phyloP scores from a whole-genome alignment of 2,888 invertebrate genomes.

The Harpalus rufipes region DNA sequence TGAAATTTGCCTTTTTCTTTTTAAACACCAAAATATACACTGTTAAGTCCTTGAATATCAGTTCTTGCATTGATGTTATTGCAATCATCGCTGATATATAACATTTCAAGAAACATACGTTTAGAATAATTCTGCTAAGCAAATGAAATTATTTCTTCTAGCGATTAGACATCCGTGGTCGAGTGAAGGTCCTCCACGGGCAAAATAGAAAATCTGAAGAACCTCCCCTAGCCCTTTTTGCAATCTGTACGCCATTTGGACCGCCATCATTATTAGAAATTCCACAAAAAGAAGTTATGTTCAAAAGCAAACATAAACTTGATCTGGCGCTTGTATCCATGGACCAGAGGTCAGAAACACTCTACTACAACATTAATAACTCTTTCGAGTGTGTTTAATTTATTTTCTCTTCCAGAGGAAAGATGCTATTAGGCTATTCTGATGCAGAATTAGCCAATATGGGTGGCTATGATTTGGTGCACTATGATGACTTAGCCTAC shows the following conservation, averaged over 20 bases:
- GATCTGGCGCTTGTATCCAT: slow-evolving; percentile 97
- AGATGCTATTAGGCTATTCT: slow-evolving; percentile 95
- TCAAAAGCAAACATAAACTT: slow-evolving; percentile 99
- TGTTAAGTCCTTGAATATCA: too few species aligned
- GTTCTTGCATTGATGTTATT: too few species aligned
- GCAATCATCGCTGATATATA: too few species aligned
- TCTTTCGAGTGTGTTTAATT: background rate
- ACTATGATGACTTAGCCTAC: slow-evolving; percentile 98
- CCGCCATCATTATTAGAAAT: slow-evolving; percentile 98
- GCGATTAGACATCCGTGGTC: slow-evolving; percentile 98
- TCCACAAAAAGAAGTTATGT: slow-evolving; percentile 99
- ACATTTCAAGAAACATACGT: too few species aligned
- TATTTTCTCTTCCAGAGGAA: slow-evolving; percentile 84
- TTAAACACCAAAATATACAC: too few species aligned
- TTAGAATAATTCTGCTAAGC: too few species aligned
- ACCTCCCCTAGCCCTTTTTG: slow-evolving; percentile 96
- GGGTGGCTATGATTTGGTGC: slow-evolving; percentile 98
- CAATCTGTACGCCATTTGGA: slow-evolving; percentile 99
- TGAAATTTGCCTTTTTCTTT: too few species aligned
- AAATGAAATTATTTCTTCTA: slow-evolving; percentile 77
- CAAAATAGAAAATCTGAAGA: slow-evolving; percentile 97
- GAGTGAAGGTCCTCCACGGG: slow-evolving; percentile 97
- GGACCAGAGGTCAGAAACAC: slow-evolving; percentile 96
- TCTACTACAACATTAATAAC: background rate
- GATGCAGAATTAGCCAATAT: slow-evolving; percentile 94